A percentile compares a stretch with the other conserved stretches of the same genome.
phyloP scores from a whole-genome alignment of 1,140 invertebrate genomes.

The Danaus melanippus region DNA sequence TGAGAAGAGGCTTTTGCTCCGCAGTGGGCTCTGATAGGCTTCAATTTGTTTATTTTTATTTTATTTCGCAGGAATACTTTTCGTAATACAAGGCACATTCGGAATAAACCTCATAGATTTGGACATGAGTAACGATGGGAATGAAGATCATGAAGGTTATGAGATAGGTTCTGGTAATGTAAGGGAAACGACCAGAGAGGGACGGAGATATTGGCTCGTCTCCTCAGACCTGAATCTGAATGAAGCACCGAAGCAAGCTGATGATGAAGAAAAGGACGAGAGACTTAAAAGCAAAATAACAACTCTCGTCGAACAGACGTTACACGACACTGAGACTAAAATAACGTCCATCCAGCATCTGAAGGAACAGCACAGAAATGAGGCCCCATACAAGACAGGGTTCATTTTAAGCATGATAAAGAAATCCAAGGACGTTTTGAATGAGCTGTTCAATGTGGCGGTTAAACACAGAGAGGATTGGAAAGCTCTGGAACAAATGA shows the following conservation, averaged over 20 bases:
- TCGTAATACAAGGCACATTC: conserved; percentile 16
- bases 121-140: conserved; percentile 1
- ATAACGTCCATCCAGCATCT: conserved; percentile 29
- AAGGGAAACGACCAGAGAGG: conserved; percentile 8
- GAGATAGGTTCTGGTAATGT: not conserved
- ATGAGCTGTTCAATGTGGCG: conserved; percentile 54
- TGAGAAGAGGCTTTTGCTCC: too few relatives aligned
- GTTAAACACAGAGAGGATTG: conserved; percentile 52
- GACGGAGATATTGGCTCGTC: conserved; percentile 28
- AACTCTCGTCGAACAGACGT: conserved; percentile 38
- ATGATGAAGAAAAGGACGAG: conserved; percentile 37
- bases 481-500: conserved; percentile 53
- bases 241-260: conserved; percentile 5
- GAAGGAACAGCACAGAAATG: conserved; percentile 30
- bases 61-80: conserved; percentile 17
- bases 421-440: conserved; percentile 48
- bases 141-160: conserved; percentile 5
- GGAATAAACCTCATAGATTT: conserved; percentile 31
- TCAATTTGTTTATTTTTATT: too few relatives aligned
- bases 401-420: conserved; percentile 54
- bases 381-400: conserved; percentile 41
- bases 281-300: conserved; percentile 46
- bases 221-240: conserved; percentile 11
- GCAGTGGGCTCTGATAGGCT: too few relatives aligned
- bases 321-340: conserved; percentile 42